phyloP scores from a whole-genome alignment of 2,113 vertebrate genomes.

The Tachuris rubrigastra region DNA sequence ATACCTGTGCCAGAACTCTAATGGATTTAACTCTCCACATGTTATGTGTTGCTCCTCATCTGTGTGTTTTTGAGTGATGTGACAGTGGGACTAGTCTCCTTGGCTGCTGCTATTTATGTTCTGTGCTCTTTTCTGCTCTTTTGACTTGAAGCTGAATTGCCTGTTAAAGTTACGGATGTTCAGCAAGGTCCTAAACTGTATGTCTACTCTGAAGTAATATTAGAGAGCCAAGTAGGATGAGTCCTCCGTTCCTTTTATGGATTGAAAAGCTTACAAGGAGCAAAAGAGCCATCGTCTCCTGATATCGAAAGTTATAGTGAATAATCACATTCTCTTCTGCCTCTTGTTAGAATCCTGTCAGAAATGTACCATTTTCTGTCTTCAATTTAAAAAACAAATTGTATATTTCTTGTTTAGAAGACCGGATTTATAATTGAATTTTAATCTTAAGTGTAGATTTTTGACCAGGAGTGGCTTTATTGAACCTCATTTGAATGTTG shows the following conservation, averaged over 20 bases:
- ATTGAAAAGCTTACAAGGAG: not conserved
- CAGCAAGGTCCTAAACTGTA: not conserved
- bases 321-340: not conserved
- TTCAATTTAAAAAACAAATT: not conserved
- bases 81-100: not conserved
- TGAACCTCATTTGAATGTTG: not conserved
- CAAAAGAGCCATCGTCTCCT: not conserved
- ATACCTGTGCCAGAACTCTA: not conserved
- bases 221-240: not conserved
- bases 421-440: not conserved
- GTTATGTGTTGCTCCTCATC: not conserved
- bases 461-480: not conserved
- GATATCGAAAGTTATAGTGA: not conserved
- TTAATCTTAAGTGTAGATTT: not conserved
- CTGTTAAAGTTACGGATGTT: not conserved
- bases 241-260: not conserved
- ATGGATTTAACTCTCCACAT: not conserved
- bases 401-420: not conserved
- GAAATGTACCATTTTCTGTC: not conserved
- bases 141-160: not conserved
- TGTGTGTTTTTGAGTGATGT: not conserved
- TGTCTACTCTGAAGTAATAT: not conserved
- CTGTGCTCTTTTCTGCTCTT: rapidly evolving
- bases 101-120: not conserved
- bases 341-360: not conserved